Conservation (phyloP, 2,113 vertebrate genomes). For the Heterotis niloticus region DNA sequence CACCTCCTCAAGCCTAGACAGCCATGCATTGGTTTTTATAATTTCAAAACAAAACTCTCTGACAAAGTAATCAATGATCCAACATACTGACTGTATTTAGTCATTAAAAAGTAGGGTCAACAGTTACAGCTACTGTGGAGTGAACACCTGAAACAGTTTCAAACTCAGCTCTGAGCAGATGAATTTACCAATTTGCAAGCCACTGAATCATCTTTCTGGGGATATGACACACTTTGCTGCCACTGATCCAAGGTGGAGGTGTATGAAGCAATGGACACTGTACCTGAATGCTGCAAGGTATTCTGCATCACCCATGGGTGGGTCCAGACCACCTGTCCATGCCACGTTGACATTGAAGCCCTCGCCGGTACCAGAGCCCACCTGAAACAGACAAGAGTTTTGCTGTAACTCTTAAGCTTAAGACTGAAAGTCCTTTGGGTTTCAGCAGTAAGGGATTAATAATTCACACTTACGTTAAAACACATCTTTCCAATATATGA, state of each 20-base stretch:
- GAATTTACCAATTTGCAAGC: no score
- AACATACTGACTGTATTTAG: background rate
- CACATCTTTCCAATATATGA: background rate
- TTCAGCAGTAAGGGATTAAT: no score
- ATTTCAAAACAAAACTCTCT: background rate
- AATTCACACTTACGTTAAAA: background rate
- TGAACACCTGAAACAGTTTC: background rate
- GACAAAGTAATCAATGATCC: background rate
- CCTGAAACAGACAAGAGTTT: slow-evolving; percentile 56
- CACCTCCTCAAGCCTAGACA: background rate
- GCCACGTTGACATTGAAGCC: slow-evolving; percentile 92
- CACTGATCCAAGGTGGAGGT: background rate
- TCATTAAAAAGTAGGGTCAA: background rate
- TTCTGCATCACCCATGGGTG: slow-evolving; percentile 91
- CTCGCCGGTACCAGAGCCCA: slow-evolving; percentile 78
- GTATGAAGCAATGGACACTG: background rate
- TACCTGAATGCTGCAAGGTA: slow-evolving; percentile 94
- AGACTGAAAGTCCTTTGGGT: no score
- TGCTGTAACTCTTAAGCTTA: no score
- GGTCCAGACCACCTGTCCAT: slow-evolving; percentile 87
- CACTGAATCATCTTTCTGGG: no score
- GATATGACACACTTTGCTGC: no score
- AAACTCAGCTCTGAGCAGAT: no score
- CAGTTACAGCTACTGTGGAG: background rate
- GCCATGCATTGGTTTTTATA: background rate